These are phyloP conservation scores for Gyrodactylus salaris DNA, from an alignment of 1,140 invertebrate species.

Conservation along the genomic window DNA sequence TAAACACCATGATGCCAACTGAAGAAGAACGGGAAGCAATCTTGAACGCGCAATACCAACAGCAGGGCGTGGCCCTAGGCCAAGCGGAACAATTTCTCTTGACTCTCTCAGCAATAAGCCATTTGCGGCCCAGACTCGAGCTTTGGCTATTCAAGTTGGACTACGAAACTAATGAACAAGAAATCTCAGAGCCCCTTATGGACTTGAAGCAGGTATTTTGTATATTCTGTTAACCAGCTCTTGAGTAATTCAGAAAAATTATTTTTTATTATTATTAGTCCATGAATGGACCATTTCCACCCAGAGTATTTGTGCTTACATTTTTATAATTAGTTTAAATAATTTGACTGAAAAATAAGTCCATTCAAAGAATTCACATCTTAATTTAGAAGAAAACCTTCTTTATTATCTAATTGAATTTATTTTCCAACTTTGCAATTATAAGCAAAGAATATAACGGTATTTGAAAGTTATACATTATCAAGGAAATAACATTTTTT, in stretches of 20 bases:
- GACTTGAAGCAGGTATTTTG: constrained; percentile 81
- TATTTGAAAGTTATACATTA: too few relatives aligned
- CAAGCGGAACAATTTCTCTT: constrained; percentile 88
- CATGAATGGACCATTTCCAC: too few relatives aligned
- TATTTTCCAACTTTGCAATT: too few relatives aligned
- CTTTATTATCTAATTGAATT: too few relatives aligned
- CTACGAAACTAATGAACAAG: constrained; percentile 47
- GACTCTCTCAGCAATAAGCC: constrained; percentile 67
- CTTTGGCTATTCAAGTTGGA: constrained; percentile 94
- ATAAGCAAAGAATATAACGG: too few relatives aligned
- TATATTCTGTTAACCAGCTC: constrained; percentile 36
- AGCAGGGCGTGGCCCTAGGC: constrained; percentile 69
- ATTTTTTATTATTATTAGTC: not conserved
- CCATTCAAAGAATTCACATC: too few relatives aligned
- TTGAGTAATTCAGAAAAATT: not conserved
- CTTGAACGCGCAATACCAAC: constrained; percentile 59
- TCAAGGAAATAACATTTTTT: too few relatives aligned
- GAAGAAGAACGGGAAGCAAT: constrained; percentile 83
- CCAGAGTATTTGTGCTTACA: too few relatives aligned
- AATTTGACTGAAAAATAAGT: too few relatives aligned
- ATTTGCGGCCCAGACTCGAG: constrained; percentile 61
- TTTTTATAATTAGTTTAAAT: too few relatives aligned
- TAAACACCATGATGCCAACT: constrained; percentile 66
- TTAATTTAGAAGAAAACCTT: too few relatives aligned
- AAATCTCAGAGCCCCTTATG: constrained; percentile 88